A percentile compares a stretch with the other conserved stretches of the same genome.
phyloP scores from a whole-genome alignment of 1,140 invertebrate genomes.

The Episyrphus balteatus region DNA sequence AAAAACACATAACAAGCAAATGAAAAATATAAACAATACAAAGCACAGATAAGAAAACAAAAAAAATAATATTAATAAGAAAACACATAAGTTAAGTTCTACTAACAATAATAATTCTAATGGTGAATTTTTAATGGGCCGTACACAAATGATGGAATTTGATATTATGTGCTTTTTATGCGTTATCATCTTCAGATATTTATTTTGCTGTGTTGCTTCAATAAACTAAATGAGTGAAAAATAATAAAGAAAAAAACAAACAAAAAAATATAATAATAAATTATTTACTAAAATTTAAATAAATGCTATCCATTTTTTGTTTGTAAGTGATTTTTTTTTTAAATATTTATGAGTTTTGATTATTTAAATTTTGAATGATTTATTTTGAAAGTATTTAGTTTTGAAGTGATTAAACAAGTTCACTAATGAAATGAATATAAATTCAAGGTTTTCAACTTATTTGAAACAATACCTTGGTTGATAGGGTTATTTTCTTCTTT shows the following conservation, averaged over 20 bases:
- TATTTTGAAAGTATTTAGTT: too few relatives aligned
- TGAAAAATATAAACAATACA: neutral
- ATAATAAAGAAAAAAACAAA: neutral
- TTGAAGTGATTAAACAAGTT: too few relatives aligned
- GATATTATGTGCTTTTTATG: constrained; percentile 10
- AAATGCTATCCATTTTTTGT: too few relatives aligned
- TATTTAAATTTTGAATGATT: too few relatives aligned
- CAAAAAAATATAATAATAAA: neutral
- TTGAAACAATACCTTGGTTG: too few relatives aligned
- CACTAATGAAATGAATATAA: too few relatives aligned
- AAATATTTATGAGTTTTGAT: too few relatives aligned
- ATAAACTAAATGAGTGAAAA: neutral
- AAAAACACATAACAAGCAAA: neutral
- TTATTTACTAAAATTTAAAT: neutral
- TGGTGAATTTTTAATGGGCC: constrained; percentile 28
- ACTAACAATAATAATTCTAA: too few relatives aligned
- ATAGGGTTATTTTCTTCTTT: too few relatives aligned
- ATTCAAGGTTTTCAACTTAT: too few relatives aligned
- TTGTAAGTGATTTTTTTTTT: too few relatives aligned
- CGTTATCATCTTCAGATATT: neutral
- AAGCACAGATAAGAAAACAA: neutral
- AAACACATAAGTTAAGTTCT: neutral
- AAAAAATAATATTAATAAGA: neutral
- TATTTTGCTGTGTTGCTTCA: neutral
- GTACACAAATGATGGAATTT: constrained; percentile 38